phyloP scores from a whole-genome alignment of 2,113 vertebrate genomes.

The Triplophysa siluroides region DNA sequence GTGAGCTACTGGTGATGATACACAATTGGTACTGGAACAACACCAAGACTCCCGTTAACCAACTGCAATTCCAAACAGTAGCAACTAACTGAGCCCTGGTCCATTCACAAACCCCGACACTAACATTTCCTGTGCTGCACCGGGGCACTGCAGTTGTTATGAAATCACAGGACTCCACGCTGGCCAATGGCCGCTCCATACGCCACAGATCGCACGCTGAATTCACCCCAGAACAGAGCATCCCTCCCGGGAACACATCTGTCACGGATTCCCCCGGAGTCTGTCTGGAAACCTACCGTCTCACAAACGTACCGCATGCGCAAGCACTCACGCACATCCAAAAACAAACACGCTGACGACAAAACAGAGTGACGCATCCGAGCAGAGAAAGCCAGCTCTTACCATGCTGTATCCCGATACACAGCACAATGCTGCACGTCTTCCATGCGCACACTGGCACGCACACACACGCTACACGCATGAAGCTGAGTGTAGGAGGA shows the following conservation, averaged over 20 bases:
- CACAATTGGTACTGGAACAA: background rate
- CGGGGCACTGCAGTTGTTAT: conserved; percentile 25
- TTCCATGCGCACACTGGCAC: conserved; percentile 35
- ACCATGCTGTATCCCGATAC: conserved; percentile 44
- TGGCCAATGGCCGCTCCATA: background rate
- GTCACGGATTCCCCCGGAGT: conserved; percentile 3
- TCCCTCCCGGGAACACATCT: background rate
- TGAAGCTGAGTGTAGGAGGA: conserved; percentile 27
- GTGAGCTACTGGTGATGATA: background rate
- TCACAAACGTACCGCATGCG: background rate
- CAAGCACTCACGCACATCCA: conserved; percentile 20
- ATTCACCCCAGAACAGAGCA: background rate
- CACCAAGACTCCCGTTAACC: background rate
- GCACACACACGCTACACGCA: conserved; percentile 16
- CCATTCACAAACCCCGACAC: conserved; percentile 24
- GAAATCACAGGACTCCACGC: background rate
- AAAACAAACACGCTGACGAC: conserved; percentile 1
- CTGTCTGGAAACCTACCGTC: background rate
- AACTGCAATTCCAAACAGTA: conserved; percentile 8
- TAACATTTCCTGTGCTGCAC: background rate
- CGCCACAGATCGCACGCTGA: background rate
- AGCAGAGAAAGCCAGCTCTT: conserved; percentile 37
- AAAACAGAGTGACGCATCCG: conserved; percentile 32
- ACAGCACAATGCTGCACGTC: conserved; percentile 26
- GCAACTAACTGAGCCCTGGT: conserved; percentile 1